phyloP scores from a whole-genome alignment of 2,797 vertebrate genomes.

The Alectoris magna region DNA sequence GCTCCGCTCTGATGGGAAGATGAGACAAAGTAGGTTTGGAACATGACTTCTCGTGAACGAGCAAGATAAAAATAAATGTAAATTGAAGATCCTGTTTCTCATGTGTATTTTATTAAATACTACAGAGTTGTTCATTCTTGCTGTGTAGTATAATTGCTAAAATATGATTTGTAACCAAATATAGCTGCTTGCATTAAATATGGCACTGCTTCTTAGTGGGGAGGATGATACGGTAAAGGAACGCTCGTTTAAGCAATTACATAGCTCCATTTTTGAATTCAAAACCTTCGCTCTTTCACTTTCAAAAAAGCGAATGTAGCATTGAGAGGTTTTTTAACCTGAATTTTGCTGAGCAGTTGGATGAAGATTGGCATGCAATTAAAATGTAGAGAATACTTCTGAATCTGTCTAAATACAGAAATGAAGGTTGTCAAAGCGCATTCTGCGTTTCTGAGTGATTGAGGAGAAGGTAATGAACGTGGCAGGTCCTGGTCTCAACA shows the following conservation, averaged over 20 bases:
- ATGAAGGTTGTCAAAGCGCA: conserved; percentile 16
- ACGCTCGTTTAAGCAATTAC: conserved; percentile 55
- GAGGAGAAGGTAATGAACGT: not conserved
- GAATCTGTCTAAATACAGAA: conserved; percentile 12
- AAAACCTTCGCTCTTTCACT: conserved; percentile 17
- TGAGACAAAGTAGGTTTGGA: conserved; percentile 24
- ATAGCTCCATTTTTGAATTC: conserved; percentile 13
- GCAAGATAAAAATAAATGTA: conserved; percentile 71
- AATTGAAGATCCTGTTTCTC: conserved; percentile 67
- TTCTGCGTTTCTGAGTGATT: conserved; percentile 13
- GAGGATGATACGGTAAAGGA: conserved; percentile 54
- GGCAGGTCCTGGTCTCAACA: not conserved
- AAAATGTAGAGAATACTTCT: conserved; percentile 24
- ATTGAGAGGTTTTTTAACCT: conserved; percentile 5
- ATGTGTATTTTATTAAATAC: conserved; percentile 68
- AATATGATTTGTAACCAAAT: conserved; percentile 73
- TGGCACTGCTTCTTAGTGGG: conserved; percentile 30
- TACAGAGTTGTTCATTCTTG: conserved; percentile 66
- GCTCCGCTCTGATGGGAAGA: not conserved
- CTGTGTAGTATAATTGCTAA: conserved; percentile 72
- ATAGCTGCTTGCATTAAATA: conserved; percentile 60
- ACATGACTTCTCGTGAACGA: conserved; percentile 5
- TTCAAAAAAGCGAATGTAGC: not conserved
- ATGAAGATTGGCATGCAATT: not conserved
- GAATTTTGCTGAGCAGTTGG: not conserved